Evolutionary conservation across 2,113 vertebrate species (phyloP), one percentile per base, ranked within the genome.

Genomic region (Geococcyx californianus): DNA sequence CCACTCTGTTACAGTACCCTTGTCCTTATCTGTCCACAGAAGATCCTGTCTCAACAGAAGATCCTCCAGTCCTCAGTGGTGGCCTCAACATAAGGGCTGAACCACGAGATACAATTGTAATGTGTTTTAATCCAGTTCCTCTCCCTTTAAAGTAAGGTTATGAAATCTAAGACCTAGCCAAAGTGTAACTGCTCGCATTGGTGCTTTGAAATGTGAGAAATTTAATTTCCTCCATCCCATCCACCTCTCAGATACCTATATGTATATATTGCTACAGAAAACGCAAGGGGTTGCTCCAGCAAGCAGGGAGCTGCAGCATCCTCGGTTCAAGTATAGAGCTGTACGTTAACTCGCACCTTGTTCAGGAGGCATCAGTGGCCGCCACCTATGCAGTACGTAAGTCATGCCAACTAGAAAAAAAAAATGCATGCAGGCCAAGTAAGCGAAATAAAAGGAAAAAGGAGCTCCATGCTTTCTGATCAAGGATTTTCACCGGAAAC

Each of bases 161-260:
- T 45, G 62, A 56, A 68, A 84, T 90, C 13, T 1, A 62, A 67
- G 42, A 21, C 52, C 19, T 49, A 58, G 79, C 16, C n/a, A 12
- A 92, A 62, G 58, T 4, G 0, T 20, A 40, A 19, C 66, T 59
- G 55, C 47, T 21, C 16, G 54, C 44, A 18, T 25, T 2, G 5
- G 23, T 40, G 74, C 74, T 89, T 58, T 40, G 15, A 60, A 75
- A 88, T 0, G 1, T 2, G 11, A 80, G 59, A 63, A 67, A 20
- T 14, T 19, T 36, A 0, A 11, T 38, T 29, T 45, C 26, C 26
- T 55, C 59, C 38, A 56, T 11, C 47, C 42, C 54, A 15, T 2
- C 31, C 11, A 16, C 19, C 40, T 31, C 55, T 69, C n/a, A 3
- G n/a, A 36, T 4, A 52, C 0, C 0, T 7, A 29, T 1, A 0